Percentiles rank a stretch among this genome's conserved stretches.
These are phyloP conservation scores for Ooceraea biroi DNA, from an alignment of 1,140 invertebrate species.

Conservation along the genomic window DNA sequence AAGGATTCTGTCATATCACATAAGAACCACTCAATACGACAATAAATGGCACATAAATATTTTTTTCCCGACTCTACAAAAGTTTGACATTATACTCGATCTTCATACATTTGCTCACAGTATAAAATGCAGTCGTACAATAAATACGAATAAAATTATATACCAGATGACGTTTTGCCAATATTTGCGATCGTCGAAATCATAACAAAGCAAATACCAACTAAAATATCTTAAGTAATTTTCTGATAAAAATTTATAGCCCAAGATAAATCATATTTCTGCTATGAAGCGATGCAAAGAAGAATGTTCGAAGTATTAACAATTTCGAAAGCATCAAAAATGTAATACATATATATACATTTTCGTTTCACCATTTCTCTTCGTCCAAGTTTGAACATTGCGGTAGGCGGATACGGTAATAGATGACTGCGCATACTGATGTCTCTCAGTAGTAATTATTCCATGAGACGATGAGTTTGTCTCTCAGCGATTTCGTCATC, in stretches of 20 bases:
- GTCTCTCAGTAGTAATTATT: conserved; percentile 38
- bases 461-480: conserved; percentile 24
- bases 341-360: not conserved
- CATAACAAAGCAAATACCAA: conserved; percentile 17
- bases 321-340: not conserved
- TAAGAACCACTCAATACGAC: conserved; percentile 9
- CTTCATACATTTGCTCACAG: not conserved
- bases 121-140: too few species aligned
- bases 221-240: conserved; percentile 27
- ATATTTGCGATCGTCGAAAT: conserved; percentile 45
- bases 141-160: conserved; percentile 25
- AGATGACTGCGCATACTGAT: conserved; percentile 15
- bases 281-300: not conserved
- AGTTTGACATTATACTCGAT: conserved; percentile 9
- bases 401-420: not conserved
- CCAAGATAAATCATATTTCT: not conserved
- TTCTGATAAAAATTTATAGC: not conserved
- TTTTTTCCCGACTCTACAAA: not conserved
- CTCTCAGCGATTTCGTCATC: conserved; percentile 38
- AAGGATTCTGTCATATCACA: not conserved
- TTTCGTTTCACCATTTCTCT: not conserved
- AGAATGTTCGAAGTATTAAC: not conserved
- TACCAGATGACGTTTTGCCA: not conserved
- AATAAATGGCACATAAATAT: not conserved
- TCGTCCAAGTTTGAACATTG: not conserved